Percentiles rank a stretch among this genome's conserved stretches.
Conservation (phyloP, 2,113 vertebrate genomes). For the Ochotona princeps region DNA sequence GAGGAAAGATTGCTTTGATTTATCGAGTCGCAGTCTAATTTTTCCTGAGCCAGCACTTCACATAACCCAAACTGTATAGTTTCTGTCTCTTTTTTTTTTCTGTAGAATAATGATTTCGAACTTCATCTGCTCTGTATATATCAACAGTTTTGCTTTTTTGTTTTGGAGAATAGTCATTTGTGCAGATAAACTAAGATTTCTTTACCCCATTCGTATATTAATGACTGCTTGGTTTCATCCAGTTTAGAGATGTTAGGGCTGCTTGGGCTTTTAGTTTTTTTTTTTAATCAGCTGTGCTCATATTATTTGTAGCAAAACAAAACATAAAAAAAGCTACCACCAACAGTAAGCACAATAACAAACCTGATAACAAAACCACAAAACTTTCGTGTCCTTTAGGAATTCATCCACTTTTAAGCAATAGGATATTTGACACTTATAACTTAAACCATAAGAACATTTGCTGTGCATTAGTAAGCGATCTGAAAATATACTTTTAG, state of each 20-base stretch:
- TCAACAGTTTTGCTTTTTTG: not conserved
- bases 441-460: not conserved
- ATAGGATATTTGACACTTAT: not conserved
- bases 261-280: conserved; percentile 46
- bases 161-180: not conserved
- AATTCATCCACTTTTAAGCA: not conserved
- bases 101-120: not conserved
- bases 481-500: not conserved
- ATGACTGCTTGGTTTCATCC: not conserved
- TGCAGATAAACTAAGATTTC: not conserved
- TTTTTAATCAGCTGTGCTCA: not conserved
- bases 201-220: not conserved
- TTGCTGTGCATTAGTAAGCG: not conserved
- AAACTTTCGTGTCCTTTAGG: not conserved
- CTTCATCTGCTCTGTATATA: not conserved
- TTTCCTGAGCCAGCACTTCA: not conserved
- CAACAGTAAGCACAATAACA: not conserved
- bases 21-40: not conserved
- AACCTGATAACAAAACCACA: not conserved
- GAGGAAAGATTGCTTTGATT: not conserved
- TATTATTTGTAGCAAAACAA: not conserved
- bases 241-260: not conserved
- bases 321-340: not conserved
- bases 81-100: not conserved
- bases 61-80: not conserved